These are phyloP conservation scores for Gorsachius magnificus DNA, from an alignment of 2,797 vertebrate species.

Conservation along the genomic window DNA sequence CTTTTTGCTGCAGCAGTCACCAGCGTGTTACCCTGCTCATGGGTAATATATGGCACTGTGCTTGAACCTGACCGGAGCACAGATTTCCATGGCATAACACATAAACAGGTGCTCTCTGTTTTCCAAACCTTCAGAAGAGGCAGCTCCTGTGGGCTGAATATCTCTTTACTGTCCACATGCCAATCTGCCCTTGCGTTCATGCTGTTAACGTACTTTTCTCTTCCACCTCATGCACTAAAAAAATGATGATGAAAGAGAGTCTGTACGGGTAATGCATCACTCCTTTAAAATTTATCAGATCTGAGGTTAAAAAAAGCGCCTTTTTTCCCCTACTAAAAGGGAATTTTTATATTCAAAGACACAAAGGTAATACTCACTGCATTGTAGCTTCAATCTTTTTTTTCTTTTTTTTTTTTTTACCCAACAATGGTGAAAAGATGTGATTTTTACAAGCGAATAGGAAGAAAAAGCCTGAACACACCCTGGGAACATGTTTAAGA, in stretches of 20 bases:
- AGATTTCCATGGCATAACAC: neutral
- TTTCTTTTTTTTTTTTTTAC: neutral
- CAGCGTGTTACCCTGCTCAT: accelerated
- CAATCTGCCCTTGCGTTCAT: neutral
- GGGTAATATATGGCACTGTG: neutral
- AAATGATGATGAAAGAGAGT: neutral
- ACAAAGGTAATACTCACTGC: constrained; percentile 54
- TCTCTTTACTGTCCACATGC: neutral
- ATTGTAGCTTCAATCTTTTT: constrained; percentile 29
- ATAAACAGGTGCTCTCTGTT: neutral
- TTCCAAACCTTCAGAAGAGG: neutral
- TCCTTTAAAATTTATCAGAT: neutral
- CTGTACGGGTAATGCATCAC: neutral
- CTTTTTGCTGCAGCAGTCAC: neutral
- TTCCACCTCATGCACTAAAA: neutral
- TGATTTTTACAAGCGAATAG: constrained; percentile 73
- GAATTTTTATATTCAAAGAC: constrained; percentile 48
- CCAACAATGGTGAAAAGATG: constrained; percentile 72
- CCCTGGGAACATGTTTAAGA: constrained; percentile 80
- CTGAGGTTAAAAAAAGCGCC: neutral
- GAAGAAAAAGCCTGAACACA: constrained; percentile 78
- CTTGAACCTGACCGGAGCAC: constrained; percentile 8
- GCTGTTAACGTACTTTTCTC: neutral
- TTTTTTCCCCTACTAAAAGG: neutral
- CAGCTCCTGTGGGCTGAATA: neutral